Conservation (phyloP, 2,888 invertebrate species). For the Laothoe populi region DNA sequence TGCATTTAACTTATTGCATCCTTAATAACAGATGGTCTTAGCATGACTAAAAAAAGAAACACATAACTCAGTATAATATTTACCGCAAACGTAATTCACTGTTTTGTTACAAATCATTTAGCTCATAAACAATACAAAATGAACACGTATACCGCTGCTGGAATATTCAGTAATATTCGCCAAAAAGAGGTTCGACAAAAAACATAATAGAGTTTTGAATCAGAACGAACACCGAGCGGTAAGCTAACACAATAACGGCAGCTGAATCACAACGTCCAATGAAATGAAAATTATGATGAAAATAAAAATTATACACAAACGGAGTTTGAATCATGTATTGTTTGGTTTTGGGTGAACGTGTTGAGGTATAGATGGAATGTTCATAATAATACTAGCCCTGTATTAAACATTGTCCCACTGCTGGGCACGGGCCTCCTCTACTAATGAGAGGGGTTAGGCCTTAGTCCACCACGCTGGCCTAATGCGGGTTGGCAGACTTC, state of each 20-base stretch:
- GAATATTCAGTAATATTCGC: not conserved
- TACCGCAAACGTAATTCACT: not conserved
- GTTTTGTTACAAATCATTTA: not conserved
- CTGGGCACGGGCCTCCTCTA: too few relatives aligned
- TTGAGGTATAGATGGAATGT: not conserved
- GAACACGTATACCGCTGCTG: too few relatives aligned
- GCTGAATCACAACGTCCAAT: not conserved
- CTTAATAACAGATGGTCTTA: too few relatives aligned
- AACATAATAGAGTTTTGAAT: slow-evolving; percentile 10
- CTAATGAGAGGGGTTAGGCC: too few relatives aligned
- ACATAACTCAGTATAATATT: too few relatives aligned
- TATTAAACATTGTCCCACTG: too few relatives aligned
- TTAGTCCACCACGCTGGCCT: too few relatives aligned
- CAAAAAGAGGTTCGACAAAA: slow-evolving; percentile 3
- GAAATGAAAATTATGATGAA: not conserved
- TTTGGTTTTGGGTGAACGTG: not conserved
- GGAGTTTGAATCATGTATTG: not conserved
- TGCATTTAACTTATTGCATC: too few relatives aligned
- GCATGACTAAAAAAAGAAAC: too few relatives aligned
- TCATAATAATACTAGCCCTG: too few relatives aligned
- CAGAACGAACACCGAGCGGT: not conserved
- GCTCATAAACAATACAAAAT: slow-evolving; percentile 2
- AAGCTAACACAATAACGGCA: not conserved
- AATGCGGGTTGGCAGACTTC: too few relatives aligned
- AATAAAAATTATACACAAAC: not conserved